Evolutionary conservation across 2,797 vertebrate genomes (phyloP).

Genomic region (Labroides dimidiatus): DNA sequence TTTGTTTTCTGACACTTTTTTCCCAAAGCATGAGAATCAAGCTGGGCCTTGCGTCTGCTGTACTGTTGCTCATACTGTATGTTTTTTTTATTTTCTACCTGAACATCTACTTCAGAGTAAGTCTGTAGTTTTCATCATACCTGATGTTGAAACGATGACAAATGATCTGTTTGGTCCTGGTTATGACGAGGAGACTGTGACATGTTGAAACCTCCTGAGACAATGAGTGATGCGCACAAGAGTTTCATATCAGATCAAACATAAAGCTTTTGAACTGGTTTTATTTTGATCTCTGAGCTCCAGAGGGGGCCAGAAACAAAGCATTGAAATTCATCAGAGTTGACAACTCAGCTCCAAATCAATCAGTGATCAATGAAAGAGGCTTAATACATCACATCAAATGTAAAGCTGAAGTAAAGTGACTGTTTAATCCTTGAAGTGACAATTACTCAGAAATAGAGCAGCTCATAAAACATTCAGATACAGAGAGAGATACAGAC

Average conservation of each 20-base stretch:
- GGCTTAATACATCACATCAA: slow-evolving; percentile 30
- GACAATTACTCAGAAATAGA: neutral
- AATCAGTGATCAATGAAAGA: slow-evolving; percentile 28
- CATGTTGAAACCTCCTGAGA: slow-evolving; percentile 29
- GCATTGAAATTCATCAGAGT: slow-evolving; percentile 10
- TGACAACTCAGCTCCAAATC: slow-evolving; percentile 26
- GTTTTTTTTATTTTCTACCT: slow-evolving; percentile 55
- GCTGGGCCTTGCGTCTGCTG: slow-evolving; percentile 63
- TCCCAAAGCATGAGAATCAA: slow-evolving; percentile 76
- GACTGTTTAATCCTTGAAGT: neutral
- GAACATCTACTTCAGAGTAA: slow-evolving; percentile 49
- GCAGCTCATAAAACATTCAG: neutral
- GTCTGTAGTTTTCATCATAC: slow-evolving; percentile 46
- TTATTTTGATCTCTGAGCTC: slow-evolving; percentile 47
- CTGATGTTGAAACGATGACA: slow-evolving; percentile 52
- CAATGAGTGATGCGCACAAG: slow-evolving; percentile 40
- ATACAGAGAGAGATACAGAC: no score
- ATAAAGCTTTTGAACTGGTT: slow-evolving; percentile 42
- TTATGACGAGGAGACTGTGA: slow-evolving; percentile 35
- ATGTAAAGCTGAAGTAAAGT: slow-evolving; percentile 26
- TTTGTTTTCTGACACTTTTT: slow-evolving; percentile 68
- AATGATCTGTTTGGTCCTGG: slow-evolving; percentile 28
- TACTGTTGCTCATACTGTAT: slow-evolving; percentile 60
- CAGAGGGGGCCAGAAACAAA: slow-evolving; percentile 38
- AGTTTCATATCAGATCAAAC: slow-evolving; percentile 42